phyloP scores from a whole-genome alignment of 2,797 vertebrate species.

The Crotalus adamanteus region DNA sequence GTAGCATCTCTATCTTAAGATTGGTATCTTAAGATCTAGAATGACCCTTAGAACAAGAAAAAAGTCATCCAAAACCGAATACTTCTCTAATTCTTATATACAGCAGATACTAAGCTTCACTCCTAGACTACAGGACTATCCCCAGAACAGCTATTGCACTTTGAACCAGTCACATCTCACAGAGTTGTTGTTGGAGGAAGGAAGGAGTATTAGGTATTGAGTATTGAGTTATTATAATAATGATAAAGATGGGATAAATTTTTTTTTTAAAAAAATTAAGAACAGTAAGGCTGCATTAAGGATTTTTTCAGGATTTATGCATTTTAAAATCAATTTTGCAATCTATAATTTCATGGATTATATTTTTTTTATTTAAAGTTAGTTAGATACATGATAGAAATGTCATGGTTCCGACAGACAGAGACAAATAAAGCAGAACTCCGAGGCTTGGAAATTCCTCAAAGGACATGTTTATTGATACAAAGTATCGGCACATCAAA shows the following conservation, averaged over 20 bases:
- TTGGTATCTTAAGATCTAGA: background rate
- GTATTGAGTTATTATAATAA: background rate
- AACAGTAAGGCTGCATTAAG: background rate
- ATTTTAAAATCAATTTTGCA: background rate
- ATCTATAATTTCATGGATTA: background rate
- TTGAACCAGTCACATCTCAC: background rate
- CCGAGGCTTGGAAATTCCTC: no score
- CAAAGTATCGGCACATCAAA: no score
- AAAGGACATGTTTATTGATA: no score
- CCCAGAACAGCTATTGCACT: background rate
- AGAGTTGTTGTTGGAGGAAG: background rate
- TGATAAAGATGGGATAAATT: background rate
- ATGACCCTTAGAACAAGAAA: background rate
- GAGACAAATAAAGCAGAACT: no score
- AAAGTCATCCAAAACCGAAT: background rate
- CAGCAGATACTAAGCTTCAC: background rate
- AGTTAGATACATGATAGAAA: background rate
- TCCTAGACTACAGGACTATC: background rate
- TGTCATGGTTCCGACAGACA: no score
- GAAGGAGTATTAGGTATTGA: background rate
- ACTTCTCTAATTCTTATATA: background rate
- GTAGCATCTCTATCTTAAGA: background rate
- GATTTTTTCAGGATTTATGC: background rate
- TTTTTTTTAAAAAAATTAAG: background rate
- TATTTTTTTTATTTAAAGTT: background rate